Evolutionary conservation across 2,888 invertebrate genomes (phyloP).

Genomic region (Criorhina ranunculi): DNA sequence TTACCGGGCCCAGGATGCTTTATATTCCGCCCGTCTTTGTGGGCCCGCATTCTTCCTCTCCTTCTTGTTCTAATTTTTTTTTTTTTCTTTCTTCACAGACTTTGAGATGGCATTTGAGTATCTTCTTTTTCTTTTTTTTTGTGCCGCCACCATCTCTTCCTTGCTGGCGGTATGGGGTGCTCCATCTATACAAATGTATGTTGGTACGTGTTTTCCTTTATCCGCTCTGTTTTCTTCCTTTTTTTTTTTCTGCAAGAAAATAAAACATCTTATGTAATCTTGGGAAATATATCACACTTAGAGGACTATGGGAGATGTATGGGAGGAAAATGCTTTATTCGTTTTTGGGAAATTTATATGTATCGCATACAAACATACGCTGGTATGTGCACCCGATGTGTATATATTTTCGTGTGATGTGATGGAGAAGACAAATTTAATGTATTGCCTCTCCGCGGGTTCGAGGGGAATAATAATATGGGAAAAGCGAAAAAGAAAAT

Average conservation of each 20-base stretch:
- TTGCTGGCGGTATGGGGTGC: constrained; percentile 50
- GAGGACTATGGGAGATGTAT: constrained; percentile 79
- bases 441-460: constrained; percentile 56
- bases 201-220: constrained; percentile 69
- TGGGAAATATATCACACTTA: constrained; percentile 85
- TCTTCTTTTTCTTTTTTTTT: constrained; percentile 21
- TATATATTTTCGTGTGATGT: constrained; percentile 58
- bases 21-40: constrained; percentile 70
- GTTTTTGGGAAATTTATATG: constrained; percentile 84
- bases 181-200: constrained; percentile 36
- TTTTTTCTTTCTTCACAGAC: constrained; percentile 38
- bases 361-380: constrained; percentile 68
- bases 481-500: constrained; percentile 47
- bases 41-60: constrained; percentile 61
- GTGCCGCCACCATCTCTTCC: constrained; percentile 59
- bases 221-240: constrained; percentile 72
- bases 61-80: constrained; percentile 66
- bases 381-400: constrained; percentile 77
- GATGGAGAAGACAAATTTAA: constrained; percentile 73
- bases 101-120: constrained; percentile 66
- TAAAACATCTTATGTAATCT: constrained; percentile 84
- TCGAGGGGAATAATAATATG: constrained; percentile 56
- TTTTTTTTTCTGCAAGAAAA: constrained; percentile 76
- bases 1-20: constrained; percentile 71
- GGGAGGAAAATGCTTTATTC: constrained; percentile 84